Evolutionary conservation across 53 echinoderm and acorn worm species (phyloP).

Genomic region (Mesocentrotus franciscanus): DNA sequence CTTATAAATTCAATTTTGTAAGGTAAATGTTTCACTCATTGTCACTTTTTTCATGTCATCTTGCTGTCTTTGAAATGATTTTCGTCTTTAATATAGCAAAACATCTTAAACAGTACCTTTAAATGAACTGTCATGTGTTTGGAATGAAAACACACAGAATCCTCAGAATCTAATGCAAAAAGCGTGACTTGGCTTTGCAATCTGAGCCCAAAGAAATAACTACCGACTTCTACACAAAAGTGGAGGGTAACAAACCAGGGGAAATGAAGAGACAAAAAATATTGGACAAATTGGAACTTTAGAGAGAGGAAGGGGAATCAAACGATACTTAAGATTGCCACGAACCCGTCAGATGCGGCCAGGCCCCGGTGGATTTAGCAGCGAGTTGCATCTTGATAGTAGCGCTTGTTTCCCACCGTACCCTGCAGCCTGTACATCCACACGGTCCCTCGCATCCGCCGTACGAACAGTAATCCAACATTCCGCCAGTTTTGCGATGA

Average conservation of each 20-base stretch:
- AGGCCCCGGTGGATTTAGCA: background rate
- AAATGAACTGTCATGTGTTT: background rate
- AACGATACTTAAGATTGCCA: background rate
- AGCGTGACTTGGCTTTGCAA: background rate
- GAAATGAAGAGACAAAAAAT: background rate
- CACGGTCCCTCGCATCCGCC: background rate
- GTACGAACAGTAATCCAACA: constrained; percentile 18
- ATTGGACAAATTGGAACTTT: background rate
- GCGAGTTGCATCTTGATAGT: constrained; percentile 26
- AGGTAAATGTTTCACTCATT: no score
- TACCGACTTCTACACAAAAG: background rate
- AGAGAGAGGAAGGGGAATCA: constrained; percentile 7
- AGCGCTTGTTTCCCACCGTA: background rate
- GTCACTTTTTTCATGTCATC: no score
- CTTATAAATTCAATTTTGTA: no score
- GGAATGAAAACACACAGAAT: background rate
- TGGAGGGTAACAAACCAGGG: background rate
- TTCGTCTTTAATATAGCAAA: background rate
- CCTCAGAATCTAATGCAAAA: background rate
- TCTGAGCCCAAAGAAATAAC: background rate
- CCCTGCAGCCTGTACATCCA: constrained; percentile 28
- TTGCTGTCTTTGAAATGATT: background rate
- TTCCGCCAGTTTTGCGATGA: background rate
- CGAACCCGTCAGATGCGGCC: constrained; percentile 5
- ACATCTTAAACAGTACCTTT: background rate